Conservation (phyloP, 2,888 invertebrate genomes). For the Panzeria rudis region DNA sequence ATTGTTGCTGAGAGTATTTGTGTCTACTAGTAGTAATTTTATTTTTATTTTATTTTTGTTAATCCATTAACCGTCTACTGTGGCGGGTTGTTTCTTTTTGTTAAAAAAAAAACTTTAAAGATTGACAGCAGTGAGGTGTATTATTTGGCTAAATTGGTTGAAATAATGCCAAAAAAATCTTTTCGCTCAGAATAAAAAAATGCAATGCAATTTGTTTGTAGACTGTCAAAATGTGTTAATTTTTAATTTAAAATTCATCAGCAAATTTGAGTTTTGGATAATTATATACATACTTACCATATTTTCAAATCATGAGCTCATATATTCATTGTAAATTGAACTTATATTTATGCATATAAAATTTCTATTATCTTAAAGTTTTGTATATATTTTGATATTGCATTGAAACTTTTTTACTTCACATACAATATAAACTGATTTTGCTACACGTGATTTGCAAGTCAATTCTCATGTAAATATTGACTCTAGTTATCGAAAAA, state of each 20-base stretch:
- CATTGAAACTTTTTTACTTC: too few species aligned
- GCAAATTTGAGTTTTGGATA: background rate
- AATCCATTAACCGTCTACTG: conserved; percentile 7
- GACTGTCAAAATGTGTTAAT: background rate
- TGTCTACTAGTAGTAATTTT: conserved; percentile 21
- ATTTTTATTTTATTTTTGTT: background rate
- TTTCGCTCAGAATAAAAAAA: conserved; percentile 24
- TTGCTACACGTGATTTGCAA: too few species aligned
- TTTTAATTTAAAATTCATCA: conserved; percentile 12
- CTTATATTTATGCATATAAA: background rate
- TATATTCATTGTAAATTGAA: background rate
- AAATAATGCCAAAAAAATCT: conserved; percentile 29
- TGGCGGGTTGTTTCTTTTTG: background rate
- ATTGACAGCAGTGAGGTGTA: conserved; percentile 45
- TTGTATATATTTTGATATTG: background rate
- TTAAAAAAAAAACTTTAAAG: conserved; percentile 17
- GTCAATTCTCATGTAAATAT: too few species aligned
- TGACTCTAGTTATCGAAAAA: too few species aligned
- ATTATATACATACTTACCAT: background rate
- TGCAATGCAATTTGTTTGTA: background rate
- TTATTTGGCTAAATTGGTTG: conserved; percentile 46
- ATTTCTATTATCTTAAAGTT: background rate
- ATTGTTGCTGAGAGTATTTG: conserved; percentile 27
- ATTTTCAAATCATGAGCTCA: background rate
- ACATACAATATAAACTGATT: too few species aligned